Conservation (phyloP, 2,888 invertebrate species). For the Melinaea marsaeus region DNA sequence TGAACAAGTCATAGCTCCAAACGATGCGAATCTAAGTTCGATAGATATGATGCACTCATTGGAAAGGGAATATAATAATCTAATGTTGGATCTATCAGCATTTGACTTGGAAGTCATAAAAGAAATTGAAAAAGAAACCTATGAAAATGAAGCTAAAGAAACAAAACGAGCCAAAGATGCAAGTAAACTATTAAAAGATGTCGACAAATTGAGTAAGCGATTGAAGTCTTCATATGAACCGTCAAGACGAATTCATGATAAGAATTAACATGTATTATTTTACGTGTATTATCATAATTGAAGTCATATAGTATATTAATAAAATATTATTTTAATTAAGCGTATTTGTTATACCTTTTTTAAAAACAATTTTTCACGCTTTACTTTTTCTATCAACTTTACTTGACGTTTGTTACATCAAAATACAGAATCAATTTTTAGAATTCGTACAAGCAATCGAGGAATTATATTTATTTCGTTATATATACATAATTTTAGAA, state of each 20-base stretch:
- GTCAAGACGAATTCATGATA: slow-evolving; percentile 36
- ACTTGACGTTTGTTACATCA: not conserved
- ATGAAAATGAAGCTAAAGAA: slow-evolving; percentile 52
- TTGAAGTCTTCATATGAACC: slow-evolving; percentile 64
- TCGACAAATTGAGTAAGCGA: slow-evolving; percentile 62
- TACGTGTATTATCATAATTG: not conserved
- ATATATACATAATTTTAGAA: slow-evolving; percentile 11
- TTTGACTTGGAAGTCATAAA: slow-evolving; percentile 60
- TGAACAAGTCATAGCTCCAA: slow-evolving; percentile 78
- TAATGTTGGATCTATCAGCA: slow-evolving; percentile 61
- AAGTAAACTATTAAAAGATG: slow-evolving; percentile 58
- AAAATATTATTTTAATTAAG: no score
- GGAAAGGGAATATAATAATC: slow-evolving; percentile 71
- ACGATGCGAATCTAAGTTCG: slow-evolving; percentile 78
- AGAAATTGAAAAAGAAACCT: slow-evolving; percentile 60
- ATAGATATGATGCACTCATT: slow-evolving; percentile 80
- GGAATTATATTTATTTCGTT: slow-evolving; percentile 8
- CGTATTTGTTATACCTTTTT: no score
- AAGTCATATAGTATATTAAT: not conserved
- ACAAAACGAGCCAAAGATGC: slow-evolving; percentile 60
- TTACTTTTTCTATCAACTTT: not conserved
- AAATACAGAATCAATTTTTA: slow-evolving; percentile 1
- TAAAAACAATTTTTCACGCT: not conserved
- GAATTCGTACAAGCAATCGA: slow-evolving; percentile 11
- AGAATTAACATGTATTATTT: slow-evolving; percentile 1